Evolutionary conservation across 53 echinoderm and acorn worm genomes (phyloP), one percentile per base, ranked within the genome.

Genomic region (Astropecten irregularis): DNA sequence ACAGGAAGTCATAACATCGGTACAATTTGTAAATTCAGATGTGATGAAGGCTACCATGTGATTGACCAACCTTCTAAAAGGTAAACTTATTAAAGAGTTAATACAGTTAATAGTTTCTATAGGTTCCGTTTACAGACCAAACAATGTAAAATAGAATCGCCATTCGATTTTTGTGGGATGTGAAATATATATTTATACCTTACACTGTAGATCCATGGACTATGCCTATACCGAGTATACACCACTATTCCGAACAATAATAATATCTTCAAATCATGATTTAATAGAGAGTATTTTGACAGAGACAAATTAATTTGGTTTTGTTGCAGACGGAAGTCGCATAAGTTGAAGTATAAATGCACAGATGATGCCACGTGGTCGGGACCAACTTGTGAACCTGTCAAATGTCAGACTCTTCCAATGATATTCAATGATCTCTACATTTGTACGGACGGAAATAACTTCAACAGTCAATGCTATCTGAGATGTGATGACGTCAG

Each of bases 371-470:
- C 89, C 2, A 76, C 73, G 15, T 96, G 96, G 96, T 37, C 66
- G 10, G 96, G 96, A 0, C 82, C 84, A 0, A 69, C 63, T 1
- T 96, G 96, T 71, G 60, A 51, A n/a, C 93, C 60, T 5, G 68
- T 93, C 5, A 68, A 49, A 13, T 96, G 96, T 49, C 50, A 74
- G 0, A 32, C 63, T 16, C 87, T 84, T 20, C 84, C 89, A 23
- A 36, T 64, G 4, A 42, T 88, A 18, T 91, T 82, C 47, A 57
- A 74, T 22, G 88, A 87, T 18, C 66, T 93, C 14, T 93, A 91
- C 60, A 93, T 89, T 23, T 96, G 96, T 29, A 91, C 91, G 11
- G 89, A 96, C 66, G 82, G 71, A 2, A 81, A 68, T 61, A 73
- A 76, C 46, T 92, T 72, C 64, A 72, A 85, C 30, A 96, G 93